These are phyloP conservation scores for Thecocarcelia acutangulata DNA, from an alignment of 2,888 invertebrate genomes.

Conservation along the genomic window DNA sequence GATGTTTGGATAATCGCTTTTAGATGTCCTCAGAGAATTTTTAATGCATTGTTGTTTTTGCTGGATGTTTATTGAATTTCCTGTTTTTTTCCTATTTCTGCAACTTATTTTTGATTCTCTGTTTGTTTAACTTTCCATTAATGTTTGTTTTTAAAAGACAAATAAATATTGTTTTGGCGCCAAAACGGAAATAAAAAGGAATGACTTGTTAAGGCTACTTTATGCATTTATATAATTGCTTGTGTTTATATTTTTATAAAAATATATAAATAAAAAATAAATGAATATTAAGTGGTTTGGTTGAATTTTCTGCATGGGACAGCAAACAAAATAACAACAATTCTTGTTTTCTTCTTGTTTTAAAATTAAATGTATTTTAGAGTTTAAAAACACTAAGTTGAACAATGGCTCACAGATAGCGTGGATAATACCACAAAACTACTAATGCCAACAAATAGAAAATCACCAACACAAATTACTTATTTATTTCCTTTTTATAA, in stretches of 20 bases:
- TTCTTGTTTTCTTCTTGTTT: no score
- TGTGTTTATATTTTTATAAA: not conserved
- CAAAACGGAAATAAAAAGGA: conserved; percentile 12
- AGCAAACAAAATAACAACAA: no score
- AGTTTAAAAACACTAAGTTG: no score
- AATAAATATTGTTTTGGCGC: conserved; percentile 33
- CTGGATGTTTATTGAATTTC: conserved; percentile 42
- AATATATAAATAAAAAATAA: no score
- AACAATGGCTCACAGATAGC: no score
- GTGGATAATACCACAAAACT: no score
- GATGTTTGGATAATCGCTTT: conserved; percentile 57
- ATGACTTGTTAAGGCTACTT: not conserved
- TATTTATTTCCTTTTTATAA: no score
- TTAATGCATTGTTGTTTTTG: conserved; percentile 27
- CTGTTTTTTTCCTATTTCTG: not conserved
- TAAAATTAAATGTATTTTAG: no score
- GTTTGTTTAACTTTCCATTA: conserved; percentile 34
- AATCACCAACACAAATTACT: no score
- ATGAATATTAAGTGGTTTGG: no score
- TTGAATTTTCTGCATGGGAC: not conserved
- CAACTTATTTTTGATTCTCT: not conserved
- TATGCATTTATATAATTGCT: not conserved
- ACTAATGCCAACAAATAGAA: no score
- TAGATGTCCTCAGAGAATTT: conserved; percentile 44
- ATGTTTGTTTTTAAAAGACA: conserved; percentile 40